Percentiles rank a stretch among this genome's conserved stretches.
Evolutionary conservation across 1,140 invertebrate genomes (phyloP).

Genomic region (Chrysopa pallens): DNA sequence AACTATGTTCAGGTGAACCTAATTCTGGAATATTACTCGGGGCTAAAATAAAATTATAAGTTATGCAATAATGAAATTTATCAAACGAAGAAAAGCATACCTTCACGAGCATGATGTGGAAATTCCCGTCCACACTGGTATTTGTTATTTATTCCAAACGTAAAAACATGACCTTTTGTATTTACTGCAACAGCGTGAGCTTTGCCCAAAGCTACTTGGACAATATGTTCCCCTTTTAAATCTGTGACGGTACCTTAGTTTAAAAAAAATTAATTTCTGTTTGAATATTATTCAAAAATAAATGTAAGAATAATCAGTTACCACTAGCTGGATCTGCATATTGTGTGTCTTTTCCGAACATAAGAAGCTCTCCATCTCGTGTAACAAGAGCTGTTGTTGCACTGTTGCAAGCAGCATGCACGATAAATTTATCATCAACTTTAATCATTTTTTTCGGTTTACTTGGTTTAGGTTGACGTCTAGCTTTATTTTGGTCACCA

Average conservation of each 20-base stretch:
- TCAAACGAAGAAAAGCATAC: slow-evolving; percentile 3
- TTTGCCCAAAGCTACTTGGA: slow-evolving; percentile 80
- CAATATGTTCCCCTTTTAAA: slow-evolving; percentile 64
- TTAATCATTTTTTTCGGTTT: slow-evolving; percentile 87
- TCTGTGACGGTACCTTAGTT: slow-evolving; percentile 40
- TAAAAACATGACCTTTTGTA: slow-evolving; percentile 78
- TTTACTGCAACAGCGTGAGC: slow-evolving; percentile 82
- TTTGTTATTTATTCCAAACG: slow-evolving; percentile 95
- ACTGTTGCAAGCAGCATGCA: slow-evolving; percentile 80
- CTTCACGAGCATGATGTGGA: slow-evolving; percentile 42
- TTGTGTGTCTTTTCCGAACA: slow-evolving; percentile 90
- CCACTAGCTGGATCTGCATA: slow-evolving; percentile 65
- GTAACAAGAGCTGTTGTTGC: slow-evolving; percentile 86
- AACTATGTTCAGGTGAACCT: no score
- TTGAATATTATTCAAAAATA: slow-evolving; percentile 1
- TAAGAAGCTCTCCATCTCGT: slow-evolving; percentile 68
- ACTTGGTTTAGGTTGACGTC: slow-evolving; percentile 73
- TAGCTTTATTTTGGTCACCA: slow-evolving; percentile 69
- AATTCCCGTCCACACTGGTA: slow-evolving; percentile 92
- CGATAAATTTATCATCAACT: slow-evolving; percentile 68
- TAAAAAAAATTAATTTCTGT: no score
- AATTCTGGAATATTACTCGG: no score
- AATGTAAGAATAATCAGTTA: slow-evolving; percentile 12
- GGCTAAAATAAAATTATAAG: neutral
- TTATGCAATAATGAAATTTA: slow-evolving; percentile 1